These are phyloP conservation scores for Leucozona laternaria DNA, from an alignment of 2,888 invertebrate species.

Conservation along the genomic window DNA sequence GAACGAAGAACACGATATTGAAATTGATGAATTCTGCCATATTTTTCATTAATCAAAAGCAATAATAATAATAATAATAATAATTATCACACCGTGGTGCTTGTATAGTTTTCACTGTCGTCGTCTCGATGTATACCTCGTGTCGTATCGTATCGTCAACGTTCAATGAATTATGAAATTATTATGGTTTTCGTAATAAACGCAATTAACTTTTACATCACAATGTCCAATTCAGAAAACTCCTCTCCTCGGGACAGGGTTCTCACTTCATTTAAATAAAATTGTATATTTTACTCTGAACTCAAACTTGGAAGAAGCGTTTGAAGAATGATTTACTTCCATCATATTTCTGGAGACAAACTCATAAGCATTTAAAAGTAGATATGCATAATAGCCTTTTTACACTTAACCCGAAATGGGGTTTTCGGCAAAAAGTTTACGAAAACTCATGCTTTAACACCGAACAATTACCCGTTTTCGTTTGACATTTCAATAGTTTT, in stretches of 20 bases:
- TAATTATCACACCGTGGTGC: conserved; percentile 63
- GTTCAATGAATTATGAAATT: conserved; percentile 62
- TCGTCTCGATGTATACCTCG: not conserved
- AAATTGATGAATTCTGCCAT: conserved; percentile 64
- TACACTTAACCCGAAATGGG: no score
- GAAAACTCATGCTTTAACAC: no score
- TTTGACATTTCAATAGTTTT: no score
- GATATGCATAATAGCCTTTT: no score
- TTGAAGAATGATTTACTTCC: no score
- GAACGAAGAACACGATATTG: conserved; percentile 22
- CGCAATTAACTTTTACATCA: conserved; percentile 50
- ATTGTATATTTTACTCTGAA: no score
- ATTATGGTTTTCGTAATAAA: conserved; percentile 66
- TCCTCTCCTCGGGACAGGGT: not conserved
- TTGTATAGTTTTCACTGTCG: conserved; percentile 49
- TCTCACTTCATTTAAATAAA: conserved; percentile 2
- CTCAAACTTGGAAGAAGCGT: no score
- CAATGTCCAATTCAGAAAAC: conserved; percentile 29
- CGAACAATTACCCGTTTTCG: no score
- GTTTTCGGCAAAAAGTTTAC: no score
- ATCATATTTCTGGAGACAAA: no score
- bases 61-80: conserved; percentile 67
- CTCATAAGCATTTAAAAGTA: no score
- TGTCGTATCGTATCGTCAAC: not conserved
- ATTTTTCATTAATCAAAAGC: conserved; percentile 72